Conservation (phyloP, 2,888 invertebrate species). For the Marronus borbonicus region DNA sequence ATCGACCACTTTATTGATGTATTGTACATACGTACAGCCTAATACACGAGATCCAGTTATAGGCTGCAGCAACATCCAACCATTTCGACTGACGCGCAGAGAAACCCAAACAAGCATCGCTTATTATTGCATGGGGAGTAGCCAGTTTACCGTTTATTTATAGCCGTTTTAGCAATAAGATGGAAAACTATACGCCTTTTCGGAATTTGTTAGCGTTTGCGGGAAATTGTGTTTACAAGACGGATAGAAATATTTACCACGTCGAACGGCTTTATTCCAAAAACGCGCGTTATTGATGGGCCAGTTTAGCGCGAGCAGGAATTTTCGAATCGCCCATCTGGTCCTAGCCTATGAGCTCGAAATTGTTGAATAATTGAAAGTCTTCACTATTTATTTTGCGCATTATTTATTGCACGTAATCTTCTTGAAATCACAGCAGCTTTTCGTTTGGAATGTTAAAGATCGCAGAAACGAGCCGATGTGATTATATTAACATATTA, state of each 20-base stretch:
- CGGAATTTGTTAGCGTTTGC: constrained; percentile 41
- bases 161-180: constrained; percentile 37
- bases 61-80: no score
- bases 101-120: constrained; percentile 16
- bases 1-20: constrained; percentile 16
- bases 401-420: constrained; percentile 9
- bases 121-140: constrained; percentile 24
- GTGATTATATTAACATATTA: not conserved
- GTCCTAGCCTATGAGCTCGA: not conserved
- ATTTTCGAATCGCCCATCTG: not conserved
- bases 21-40: constrained; percentile 1
- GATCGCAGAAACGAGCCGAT: not conserved
- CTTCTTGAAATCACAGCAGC: not conserved
- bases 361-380: constrained; percentile 6
- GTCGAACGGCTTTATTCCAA: constrained; percentile 29
- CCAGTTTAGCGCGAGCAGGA: not conserved
- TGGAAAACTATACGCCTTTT: constrained; percentile 32
- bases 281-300: constrained; percentile 26
- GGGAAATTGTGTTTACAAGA: constrained; percentile 39
- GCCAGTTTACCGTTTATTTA: constrained; percentile 30
- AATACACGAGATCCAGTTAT: no score
- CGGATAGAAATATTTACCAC: constrained; percentile 32
- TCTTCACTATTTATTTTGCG: not conserved
- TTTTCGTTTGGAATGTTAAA: not conserved
- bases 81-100: not conserved